phyloP scores from a whole-genome alignment of 2,113 vertebrate genomes.

The Chaetodon trifascialis region DNA sequence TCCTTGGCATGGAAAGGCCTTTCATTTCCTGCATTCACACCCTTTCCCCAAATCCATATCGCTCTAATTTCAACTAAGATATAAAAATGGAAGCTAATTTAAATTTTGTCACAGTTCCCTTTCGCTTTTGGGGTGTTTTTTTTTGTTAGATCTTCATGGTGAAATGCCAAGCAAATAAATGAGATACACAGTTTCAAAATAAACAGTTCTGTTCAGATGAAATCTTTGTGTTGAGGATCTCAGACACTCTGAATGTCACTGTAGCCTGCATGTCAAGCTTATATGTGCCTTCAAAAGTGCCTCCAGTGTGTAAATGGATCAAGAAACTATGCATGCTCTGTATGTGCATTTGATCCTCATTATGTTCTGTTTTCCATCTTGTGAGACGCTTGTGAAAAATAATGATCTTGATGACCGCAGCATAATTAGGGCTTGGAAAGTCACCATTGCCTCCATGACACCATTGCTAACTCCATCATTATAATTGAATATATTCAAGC shows the following conservation, averaged over 20 bases:
- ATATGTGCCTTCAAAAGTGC: constrained; percentile 11
- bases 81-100: constrained; percentile 62
- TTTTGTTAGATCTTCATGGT: constrained; percentile 15
- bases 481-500: constrained; percentile 76
- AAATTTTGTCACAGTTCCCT: constrained; percentile 52
- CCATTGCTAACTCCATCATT: constrained; percentile 64
- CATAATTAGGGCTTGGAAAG: constrained; percentile 70
- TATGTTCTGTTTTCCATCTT: constrained; percentile 61
- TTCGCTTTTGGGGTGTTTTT: constrained; percentile 37
- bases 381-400: constrained; percentile 66
- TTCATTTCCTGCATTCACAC: constrained; percentile 52
- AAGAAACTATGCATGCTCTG: constrained; percentile 17
- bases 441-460: constrained; percentile 46
- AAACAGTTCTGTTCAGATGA: constrained; percentile 25
- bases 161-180: constrained; percentile 50
- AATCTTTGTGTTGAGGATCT: constrained; percentile 29
- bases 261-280: constrained; percentile 13
- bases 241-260: background rate
- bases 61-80: constrained; percentile 50
- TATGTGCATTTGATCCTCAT: constrained; percentile 65
- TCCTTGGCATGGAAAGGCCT: constrained; percentile 42
- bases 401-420: constrained; percentile 77
- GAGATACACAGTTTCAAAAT: constrained; percentile 42
- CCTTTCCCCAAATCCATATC: constrained; percentile 51
- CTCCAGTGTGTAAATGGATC: constrained; percentile 44